phyloP scores from a whole-genome alignment of 1,140 invertebrate genomes.

The Ips nitidus region DNA sequence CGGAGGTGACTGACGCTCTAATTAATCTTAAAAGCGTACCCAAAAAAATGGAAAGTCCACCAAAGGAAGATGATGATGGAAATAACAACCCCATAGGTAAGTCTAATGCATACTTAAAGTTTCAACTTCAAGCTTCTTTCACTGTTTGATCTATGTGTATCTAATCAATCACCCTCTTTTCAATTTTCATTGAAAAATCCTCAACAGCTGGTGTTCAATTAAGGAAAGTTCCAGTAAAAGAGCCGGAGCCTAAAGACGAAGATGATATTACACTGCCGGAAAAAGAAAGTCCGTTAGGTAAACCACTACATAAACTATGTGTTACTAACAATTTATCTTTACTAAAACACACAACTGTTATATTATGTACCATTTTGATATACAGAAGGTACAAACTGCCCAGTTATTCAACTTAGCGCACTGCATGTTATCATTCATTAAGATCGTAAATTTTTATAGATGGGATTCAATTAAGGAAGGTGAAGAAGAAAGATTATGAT shows the following conservation, averaged over 20 bases:
- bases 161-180: too few species aligned
- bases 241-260: conserved; percentile 14
- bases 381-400: too few species aligned
- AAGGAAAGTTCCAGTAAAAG: conserved; percentile 25
- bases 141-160: too few species aligned
- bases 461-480: conserved; percentile 39
- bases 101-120: conserved; percentile 28
- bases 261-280: conserved; percentile 18
- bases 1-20: conserved; percentile 62
- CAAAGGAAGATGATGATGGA: conserved; percentile 35
- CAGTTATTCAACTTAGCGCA: too few species aligned
- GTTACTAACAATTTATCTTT: conserved; percentile 3
- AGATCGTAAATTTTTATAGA: conserved; percentile 30
- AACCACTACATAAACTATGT: conserved; percentile 1
- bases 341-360: background rate
- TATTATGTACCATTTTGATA: too few species aligned
- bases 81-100: conserved; percentile 48
- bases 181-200: background rate
- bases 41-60: conserved; percentile 45
- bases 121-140: background rate
- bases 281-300: conserved; percentile 32
- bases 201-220: conserved; percentile 13
- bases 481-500: conserved; percentile 44
- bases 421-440: too few species aligned
- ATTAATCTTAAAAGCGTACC: conserved; percentile 36